phyloP scores from a whole-genome alignment of 2,888 invertebrate species.

The Pimpla rufipes region DNA sequence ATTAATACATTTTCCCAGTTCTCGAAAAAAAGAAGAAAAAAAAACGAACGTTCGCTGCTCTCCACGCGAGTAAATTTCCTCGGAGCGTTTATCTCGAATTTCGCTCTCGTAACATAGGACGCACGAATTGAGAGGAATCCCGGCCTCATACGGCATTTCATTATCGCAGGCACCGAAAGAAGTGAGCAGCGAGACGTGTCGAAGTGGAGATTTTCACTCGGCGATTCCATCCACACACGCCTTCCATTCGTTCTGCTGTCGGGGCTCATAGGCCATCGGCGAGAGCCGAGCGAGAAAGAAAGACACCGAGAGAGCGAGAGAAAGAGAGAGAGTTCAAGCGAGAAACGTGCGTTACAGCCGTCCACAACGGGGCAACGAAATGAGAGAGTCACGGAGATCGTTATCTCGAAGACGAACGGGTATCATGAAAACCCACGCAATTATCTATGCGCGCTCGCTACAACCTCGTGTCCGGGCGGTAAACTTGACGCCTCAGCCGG shows the following conservation, averaged over 20 bases:
- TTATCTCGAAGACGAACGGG: constrained; percentile 72
- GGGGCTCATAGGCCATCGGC: constrained; percentile 12
- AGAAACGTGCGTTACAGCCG: constrained; percentile 10
- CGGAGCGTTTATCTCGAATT: constrained; percentile 4
- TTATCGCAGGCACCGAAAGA: constrained; percentile 10
- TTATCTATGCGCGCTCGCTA: constrained; percentile 40
- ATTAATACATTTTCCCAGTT: too few relatives aligned
- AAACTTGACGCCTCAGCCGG: constrained; percentile 28
- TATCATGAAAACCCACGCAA: constrained; percentile 66
- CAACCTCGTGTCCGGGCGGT: constrained; percentile 18
- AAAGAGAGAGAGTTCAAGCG: background rate
- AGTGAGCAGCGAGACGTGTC: constrained; percentile 44
- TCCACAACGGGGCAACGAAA: constrained; percentile 46
- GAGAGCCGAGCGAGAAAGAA: background rate
- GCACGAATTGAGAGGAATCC: background rate
- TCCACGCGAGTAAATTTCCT: background rate
- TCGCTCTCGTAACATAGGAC: background rate
- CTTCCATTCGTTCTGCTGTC: constrained; percentile 13
- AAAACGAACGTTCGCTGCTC: background rate
- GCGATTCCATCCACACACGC: constrained; percentile 34
- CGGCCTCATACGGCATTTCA: background rate
- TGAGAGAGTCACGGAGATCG: constrained; percentile 70
- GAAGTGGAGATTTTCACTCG: constrained; percentile 50
- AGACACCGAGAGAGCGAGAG: background rate
- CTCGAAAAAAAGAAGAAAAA: too few relatives aligned